Evolutionary conservation across 2,888 invertebrate species (phyloP).

Genomic region (Aplocera efformata): DNA sequence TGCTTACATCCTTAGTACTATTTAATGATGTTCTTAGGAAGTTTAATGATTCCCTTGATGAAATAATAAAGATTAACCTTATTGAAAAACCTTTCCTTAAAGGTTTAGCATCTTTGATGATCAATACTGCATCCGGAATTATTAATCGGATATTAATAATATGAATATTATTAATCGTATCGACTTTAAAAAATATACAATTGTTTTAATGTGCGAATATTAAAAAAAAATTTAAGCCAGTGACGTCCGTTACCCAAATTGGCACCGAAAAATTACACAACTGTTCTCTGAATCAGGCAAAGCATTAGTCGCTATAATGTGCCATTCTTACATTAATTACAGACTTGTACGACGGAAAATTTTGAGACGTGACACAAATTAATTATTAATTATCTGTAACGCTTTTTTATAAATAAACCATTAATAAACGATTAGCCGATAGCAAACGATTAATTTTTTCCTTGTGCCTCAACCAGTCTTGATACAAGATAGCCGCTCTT

Average conservation of each 20-base stretch:
- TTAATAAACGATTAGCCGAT: slow-evolving; percentile 8
- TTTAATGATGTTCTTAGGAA: slow-evolving; percentile 16
- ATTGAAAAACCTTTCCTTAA: slow-evolving; percentile 4
- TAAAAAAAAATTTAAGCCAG: not conserved
- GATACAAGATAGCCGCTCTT: not conserved
- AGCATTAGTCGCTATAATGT: slow-evolving; percentile 10
- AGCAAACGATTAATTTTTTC: not conserved
- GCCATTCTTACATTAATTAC: not conserved
- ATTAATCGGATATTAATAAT: not conserved
- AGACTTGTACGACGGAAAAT: slow-evolving; percentile 5
- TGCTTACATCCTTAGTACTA: slow-evolving; percentile 15
- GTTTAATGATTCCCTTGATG: slow-evolving; percentile 30
- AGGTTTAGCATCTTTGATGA: slow-evolving; percentile 3
- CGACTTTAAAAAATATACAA: no score
- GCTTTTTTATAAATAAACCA: slow-evolving; percentile 14
- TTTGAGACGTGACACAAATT: slow-evolving; percentile 7
- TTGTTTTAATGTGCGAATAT: no score
- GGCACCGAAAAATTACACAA: slow-evolving; percentile 9
- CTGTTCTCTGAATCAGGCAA: slow-evolving; percentile 6
- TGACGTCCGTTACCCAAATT: slow-evolving; percentile 10
- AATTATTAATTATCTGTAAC: slow-evolving; percentile 4
- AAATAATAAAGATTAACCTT: slow-evolving; percentile 5
- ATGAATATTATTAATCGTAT: no score
- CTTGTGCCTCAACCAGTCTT: slow-evolving; percentile 3
- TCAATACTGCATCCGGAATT: slow-evolving; percentile 9